A percentile compares a stretch with the other conserved stretches of the same genome.
These are phyloP conservation scores for Ditylenchus weischeri DNA, from an alignment of 2,888 invertebrate genomes.

Conservation along the genomic window DNA sequence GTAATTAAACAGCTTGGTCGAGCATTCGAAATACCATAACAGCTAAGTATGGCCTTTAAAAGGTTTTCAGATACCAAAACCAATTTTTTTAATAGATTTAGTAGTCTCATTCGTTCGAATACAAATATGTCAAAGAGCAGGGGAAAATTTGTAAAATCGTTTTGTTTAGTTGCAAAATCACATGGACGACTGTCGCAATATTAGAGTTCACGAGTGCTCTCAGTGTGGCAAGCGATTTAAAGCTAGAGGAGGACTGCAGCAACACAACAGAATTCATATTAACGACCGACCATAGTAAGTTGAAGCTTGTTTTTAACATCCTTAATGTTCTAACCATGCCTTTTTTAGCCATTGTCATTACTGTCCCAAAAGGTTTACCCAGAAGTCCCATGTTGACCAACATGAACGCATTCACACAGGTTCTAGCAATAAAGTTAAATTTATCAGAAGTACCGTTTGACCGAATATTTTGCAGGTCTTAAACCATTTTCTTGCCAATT, in stretches of 20 bases:
- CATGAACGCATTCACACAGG: slow-evolving; percentile 57
- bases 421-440: slow-evolving; percentile 7
- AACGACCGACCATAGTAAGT: slow-evolving; percentile 48
- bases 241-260: slow-evolving; percentile 55
- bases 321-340: not conserved
- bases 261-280: slow-evolving; percentile 55
- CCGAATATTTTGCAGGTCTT: slow-evolving; percentile 31
- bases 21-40: no score
- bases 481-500: slow-evolving; percentile 53
- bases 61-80: no score
- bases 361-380: slow-evolving; percentile 56
- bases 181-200: slow-evolving; percentile 47
- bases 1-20: no score
- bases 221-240: slow-evolving; percentile 52
- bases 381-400: slow-evolving; percentile 57
- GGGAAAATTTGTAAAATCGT: not conserved
- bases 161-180: slow-evolving; percentile 47
- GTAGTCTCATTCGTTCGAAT: no score
- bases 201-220: slow-evolving; percentile 48
- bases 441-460: not conserved
- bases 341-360: slow-evolving; percentile 30
- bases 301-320: not conserved
- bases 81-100: no score
- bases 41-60: no score
- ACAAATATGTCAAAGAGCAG: no score